phyloP scores from a whole-genome alignment of 2,797 vertebrate genomes.

The Kryptopterus vitreolus region DNA sequence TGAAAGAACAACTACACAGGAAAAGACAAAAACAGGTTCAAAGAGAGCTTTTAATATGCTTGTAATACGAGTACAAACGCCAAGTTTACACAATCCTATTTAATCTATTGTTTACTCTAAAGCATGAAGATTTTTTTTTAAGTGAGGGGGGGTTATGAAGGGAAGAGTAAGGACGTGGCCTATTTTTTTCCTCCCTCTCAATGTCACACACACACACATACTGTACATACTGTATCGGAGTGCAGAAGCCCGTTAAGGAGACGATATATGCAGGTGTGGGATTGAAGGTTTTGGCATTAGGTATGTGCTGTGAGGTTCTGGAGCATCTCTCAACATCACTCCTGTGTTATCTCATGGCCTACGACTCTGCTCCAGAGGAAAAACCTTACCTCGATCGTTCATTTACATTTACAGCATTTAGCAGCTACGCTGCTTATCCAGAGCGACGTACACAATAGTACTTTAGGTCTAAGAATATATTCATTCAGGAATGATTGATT shows the following conservation, averaged over 20 bases:
- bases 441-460: too few species aligned
- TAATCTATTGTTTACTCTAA: neutral
- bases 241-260: constrained; percentile 19
- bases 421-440: too few species aligned
- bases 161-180: neutral
- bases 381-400: neutral
- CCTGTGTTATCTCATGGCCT: neutral
- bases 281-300: too few species aligned
- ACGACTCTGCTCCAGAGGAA: neutral
- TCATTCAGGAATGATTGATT: too few species aligned
- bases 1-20: too few species aligned
- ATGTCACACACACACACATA: neutral
- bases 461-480: too few species aligned
- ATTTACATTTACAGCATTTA: neutral
- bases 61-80: neutral
- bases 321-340: neutral
- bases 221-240: constrained; percentile 14
- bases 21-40: too few species aligned
- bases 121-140: neutral
- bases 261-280: constrained; percentile 33
- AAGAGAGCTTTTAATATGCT: neutral
- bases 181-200: neutral
- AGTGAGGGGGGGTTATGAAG: neutral
- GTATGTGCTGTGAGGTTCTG: neutral
- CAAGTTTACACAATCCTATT: neutral